Percentiles rank a stretch among this genome's conserved stretches.
phyloP scores from a whole-genome alignment of 2,888 invertebrate genomes.

The Platerodrilus igneus region DNA sequence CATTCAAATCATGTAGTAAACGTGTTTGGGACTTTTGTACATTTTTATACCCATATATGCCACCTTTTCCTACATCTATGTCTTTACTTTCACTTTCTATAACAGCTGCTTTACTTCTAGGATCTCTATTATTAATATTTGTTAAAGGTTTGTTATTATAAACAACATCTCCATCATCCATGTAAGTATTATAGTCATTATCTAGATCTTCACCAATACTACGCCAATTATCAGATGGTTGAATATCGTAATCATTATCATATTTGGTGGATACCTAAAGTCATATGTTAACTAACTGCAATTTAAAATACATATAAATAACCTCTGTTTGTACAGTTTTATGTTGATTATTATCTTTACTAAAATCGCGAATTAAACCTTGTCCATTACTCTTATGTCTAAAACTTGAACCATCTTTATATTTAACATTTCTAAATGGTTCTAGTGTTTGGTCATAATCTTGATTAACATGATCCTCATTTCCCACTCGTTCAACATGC shows the following conservation, averaged over 20 bases:
- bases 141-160: slow-evolving; percentile 32
- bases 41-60: slow-evolving; percentile 43
- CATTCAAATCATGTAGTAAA: slow-evolving; percentile 43
- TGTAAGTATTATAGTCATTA: slow-evolving; percentile 21
- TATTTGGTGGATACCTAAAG: slow-evolving; percentile 13
- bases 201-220: slow-evolving; percentile 29
- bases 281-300: not conserved
- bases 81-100: slow-evolving; percentile 8
- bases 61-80: slow-evolving; percentile 32
- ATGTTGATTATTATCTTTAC: slow-evolving; percentile 11
- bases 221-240: slow-evolving; percentile 24
- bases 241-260: slow-evolving; percentile 32
- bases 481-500: slow-evolving; percentile 2
- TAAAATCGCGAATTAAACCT: slow-evolving; percentile 18
- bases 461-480: not conserved
- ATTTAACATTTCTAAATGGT: slow-evolving; percentile 21
- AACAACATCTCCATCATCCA: slow-evolving; percentile 30
- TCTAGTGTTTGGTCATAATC: slow-evolving; percentile 16
- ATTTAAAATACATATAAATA: not conserved
- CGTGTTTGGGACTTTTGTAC: slow-evolving; percentile 41
- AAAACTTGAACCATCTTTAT: slow-evolving; percentile 36
- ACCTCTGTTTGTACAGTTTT: not conserved
- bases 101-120: slow-evolving; percentile 37
- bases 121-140: slow-evolving; percentile 37
- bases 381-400: slow-evolving; percentile 37